phyloP scores from a whole-genome alignment of 2,797 vertebrate genomes.

The Parambassis ranga region DNA sequence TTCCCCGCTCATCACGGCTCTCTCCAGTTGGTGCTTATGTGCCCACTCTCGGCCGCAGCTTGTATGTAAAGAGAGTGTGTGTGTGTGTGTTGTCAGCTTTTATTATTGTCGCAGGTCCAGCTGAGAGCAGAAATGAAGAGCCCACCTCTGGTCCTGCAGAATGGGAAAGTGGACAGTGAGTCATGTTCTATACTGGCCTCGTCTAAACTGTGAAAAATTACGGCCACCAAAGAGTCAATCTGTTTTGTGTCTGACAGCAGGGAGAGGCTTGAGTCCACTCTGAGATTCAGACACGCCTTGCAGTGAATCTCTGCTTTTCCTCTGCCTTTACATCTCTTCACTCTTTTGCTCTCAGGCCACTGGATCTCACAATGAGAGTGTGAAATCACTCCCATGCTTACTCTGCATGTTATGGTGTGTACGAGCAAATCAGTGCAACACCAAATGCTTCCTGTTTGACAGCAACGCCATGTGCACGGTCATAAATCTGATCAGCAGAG shows the following conservation, averaged over 20 bases:
- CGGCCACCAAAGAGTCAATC: slow-evolving; percentile 49
- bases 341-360: neutral
- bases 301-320: slow-evolving; percentile 30
- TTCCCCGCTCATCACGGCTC: slow-evolving; percentile 70
- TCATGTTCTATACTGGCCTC: slow-evolving; percentile 44
- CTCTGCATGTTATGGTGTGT: slow-evolving; percentile 25
- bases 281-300: slow-evolving; percentile 17
- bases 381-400: slow-evolving; percentile 39
- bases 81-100: slow-evolving; percentile 12
- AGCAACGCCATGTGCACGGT: slow-evolving; percentile 69
- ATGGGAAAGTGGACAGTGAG: slow-evolving; percentile 19
- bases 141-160: slow-evolving; percentile 55
- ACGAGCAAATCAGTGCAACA: slow-evolving; percentile 5
- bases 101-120: slow-evolving; percentile 53
- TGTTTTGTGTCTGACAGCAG: slow-evolving; percentile 44
- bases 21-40: slow-evolving; percentile 71
- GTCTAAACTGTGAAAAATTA: slow-evolving; percentile 54
- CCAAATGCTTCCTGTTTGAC: slow-evolving; percentile 59
- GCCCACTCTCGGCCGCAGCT: slow-evolving; percentile 69
- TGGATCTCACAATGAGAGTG: slow-evolving; percentile 11
- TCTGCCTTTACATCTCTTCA: slow-evolving; percentile 10
- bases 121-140: slow-evolving; percentile 41
- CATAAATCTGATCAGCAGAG: slow-evolving; percentile 74
- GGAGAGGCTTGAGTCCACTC: slow-evolving; percentile 43
- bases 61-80: slow-evolving; percentile 39